Conservation (phyloP, 2,113 vertebrate species). For the Seriola dumerili region DNA sequence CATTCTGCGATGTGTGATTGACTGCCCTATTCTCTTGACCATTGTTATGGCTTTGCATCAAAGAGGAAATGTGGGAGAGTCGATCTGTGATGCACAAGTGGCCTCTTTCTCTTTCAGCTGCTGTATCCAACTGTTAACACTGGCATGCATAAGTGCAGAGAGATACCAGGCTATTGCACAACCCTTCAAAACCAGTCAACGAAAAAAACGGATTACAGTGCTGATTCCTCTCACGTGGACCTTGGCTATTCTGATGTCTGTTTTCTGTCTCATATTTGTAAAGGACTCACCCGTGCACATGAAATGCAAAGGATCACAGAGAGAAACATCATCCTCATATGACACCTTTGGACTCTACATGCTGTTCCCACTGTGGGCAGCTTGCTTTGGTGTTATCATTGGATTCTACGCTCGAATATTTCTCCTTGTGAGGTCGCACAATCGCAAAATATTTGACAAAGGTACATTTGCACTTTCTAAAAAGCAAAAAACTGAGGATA, state of each 20-base stretch:
- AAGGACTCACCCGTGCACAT: slow-evolving; percentile 77
- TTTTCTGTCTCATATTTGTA: slow-evolving; percentile 63
- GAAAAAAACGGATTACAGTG: slow-evolving; percentile 62
- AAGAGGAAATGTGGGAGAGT: slow-evolving; percentile 30
- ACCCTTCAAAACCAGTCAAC: slow-evolving; percentile 77
- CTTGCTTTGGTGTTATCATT: slow-evolving; percentile 76
- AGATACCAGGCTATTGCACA: slow-evolving; percentile 81
- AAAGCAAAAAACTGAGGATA: slow-evolving; percentile 22
- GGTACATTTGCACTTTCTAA: slow-evolving; percentile 52
- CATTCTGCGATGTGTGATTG: slow-evolving; percentile 74
- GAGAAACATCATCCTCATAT: slow-evolving; percentile 48
- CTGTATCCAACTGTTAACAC: slow-evolving; percentile 83
- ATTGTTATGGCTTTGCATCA: slow-evolving; percentile 57
- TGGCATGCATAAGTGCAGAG: slow-evolving; percentile 84
- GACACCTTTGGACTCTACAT: slow-evolving; percentile 83
- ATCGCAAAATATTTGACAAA: slow-evolving; percentile 84
- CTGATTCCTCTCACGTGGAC: slow-evolving; percentile 80
- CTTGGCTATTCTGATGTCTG: slow-evolving; percentile 69
- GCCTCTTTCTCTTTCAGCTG: slow-evolving; percentile 82
- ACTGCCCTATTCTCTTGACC: slow-evolving; percentile 81
- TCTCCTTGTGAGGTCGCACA: slow-evolving; percentile 76
- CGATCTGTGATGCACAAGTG: slow-evolving; percentile 77
- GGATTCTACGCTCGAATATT: slow-evolving; percentile 84
- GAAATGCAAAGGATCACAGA: slow-evolving; percentile 67
- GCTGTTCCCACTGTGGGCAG: slow-evolving; percentile 82